Conservation (phyloP, 2,888 invertebrate species). For the Charanyca ferruginea region DNA sequence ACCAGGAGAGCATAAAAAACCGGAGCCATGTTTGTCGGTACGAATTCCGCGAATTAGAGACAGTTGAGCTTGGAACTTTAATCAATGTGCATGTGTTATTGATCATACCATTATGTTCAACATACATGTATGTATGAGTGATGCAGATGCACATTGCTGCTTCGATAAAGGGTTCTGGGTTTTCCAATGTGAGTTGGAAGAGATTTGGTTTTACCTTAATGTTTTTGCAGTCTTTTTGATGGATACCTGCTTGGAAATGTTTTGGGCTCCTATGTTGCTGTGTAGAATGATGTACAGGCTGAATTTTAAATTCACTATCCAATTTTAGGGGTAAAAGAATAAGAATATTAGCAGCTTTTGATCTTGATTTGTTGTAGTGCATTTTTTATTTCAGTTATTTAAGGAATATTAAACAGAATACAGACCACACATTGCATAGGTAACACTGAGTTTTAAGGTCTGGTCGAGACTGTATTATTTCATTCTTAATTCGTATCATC, state of each 20-base stretch:
- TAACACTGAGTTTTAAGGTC: too few relatives aligned
- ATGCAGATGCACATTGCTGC: constrained; percentile 25
- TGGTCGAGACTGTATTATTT: too few relatives aligned
- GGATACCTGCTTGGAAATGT: not conserved
- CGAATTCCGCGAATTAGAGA: constrained; percentile 55
- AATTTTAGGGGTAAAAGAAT: too few relatives aligned
- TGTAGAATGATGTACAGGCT: not conserved
- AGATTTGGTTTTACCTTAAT: constrained; percentile 6
- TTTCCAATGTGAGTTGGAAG: constrained; percentile 6
- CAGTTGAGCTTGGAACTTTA: constrained; percentile 32
- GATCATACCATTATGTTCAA: too few relatives aligned
- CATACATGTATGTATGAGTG: too few relatives aligned
- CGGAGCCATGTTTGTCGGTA: constrained; percentile 44
- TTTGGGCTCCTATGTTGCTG: not conserved
- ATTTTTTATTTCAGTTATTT: too few relatives aligned
- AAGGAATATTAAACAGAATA: too few relatives aligned
- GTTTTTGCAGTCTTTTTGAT: constrained; percentile 1
- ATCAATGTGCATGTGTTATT: constrained; percentile 53
- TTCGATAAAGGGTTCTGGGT: constrained; percentile 31
- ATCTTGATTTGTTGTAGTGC: too few relatives aligned
- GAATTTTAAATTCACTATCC: too few relatives aligned
- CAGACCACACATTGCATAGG: too few relatives aligned
- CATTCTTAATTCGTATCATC: too few relatives aligned
- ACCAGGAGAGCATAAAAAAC: constrained; percentile 36
- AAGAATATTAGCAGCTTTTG: too few relatives aligned